Evolutionary conservation across 2,888 invertebrate species (phyloP).

Genomic region (Automeris io): DNA sequence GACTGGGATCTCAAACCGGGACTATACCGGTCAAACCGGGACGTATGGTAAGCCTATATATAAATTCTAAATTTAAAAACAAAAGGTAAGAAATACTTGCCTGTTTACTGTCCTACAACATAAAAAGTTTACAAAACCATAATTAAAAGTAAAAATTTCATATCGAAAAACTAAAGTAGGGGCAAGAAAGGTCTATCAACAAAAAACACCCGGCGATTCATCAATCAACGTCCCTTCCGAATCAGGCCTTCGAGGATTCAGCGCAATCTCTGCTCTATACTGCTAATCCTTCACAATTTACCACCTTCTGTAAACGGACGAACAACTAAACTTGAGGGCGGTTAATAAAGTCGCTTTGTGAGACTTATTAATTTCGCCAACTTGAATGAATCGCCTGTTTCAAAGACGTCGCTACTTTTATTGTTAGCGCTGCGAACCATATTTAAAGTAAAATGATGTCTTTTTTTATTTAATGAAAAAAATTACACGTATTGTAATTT

Average conservation of each 20-base stretch:
- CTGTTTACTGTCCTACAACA: too few relatives aligned
- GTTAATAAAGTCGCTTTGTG: conserved; percentile 1
- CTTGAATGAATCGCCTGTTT: background rate
- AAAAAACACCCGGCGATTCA: conserved; percentile 18
- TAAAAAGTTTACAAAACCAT: background rate
- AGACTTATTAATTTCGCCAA: background rate
- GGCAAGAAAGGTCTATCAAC: conserved; percentile 10
- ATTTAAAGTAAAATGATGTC: background rate
- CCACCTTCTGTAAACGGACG: conserved; percentile 11
- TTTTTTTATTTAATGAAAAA: background rate
- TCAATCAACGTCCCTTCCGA: conserved; percentile 26
- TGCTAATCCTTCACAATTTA: conserved; percentile 19
- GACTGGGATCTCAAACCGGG: too few relatives aligned
- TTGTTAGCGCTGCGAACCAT: background rate
- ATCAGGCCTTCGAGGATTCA: conserved; percentile 19
- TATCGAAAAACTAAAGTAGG: conserved; percentile 1
- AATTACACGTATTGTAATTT: too few relatives aligned
- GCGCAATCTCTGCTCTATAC: conserved; percentile 19
- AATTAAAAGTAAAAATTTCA: background rate
- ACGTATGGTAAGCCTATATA: too few relatives aligned
- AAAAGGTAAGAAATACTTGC: too few relatives aligned
- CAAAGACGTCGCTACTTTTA: background rate
- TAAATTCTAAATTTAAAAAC: too few relatives aligned
- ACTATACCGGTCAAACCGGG: too few relatives aligned
- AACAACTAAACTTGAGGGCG: conserved; percentile 3